These are phyloP conservation scores for Drosophila littoralis DNA, from an alignment of 1,140 invertebrate genomes.

Conservation along the genomic window DNA sequence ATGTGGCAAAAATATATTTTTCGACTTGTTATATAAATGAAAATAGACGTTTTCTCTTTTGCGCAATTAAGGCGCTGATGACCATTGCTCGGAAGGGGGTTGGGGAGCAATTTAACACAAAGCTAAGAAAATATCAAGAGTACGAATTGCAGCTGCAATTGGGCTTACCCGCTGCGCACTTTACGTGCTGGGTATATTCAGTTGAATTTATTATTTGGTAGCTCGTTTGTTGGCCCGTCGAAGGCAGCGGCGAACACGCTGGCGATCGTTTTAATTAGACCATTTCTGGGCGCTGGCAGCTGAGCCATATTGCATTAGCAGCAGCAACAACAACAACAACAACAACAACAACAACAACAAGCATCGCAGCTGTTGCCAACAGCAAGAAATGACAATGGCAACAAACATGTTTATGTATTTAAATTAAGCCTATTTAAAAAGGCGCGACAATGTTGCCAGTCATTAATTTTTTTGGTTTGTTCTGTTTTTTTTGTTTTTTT, in stretches of 20 bases:
- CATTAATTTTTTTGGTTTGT: conserved; percentile 2
- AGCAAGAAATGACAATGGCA: conserved; percentile 12
- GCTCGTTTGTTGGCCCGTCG: conserved; percentile 48
- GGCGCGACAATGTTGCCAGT: conserved; percentile 44
- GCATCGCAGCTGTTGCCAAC: conserved; percentile 15
- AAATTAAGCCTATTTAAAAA: conserved; percentile 56
- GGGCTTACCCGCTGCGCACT: not conserved
- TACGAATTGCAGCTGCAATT: not conserved
- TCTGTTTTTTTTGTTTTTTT: no score
- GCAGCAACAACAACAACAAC: conserved; percentile 2
- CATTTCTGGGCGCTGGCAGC: conserved; percentile 58
- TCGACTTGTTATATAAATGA: no score
- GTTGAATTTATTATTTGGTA: conserved; percentile 19
- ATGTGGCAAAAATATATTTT: no score
- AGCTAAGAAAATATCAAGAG: no score
- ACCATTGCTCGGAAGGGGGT: no score
- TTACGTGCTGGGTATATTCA: conserved; percentile 17
- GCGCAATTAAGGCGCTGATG: no score
- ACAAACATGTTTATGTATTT: conserved; percentile 39
- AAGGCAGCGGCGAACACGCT: conserved; percentile 38
- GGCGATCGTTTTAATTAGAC: conserved; percentile 73
- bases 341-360: not conserved
- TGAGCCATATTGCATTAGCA: conserved; percentile 21
- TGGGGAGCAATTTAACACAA: no score
- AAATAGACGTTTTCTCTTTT: no score